Percentiles rank a stretch among this genome's conserved stretches.
phyloP scores from a whole-genome alignment of 2,797 vertebrate species.

The Phataginus tricuspis region DNA sequence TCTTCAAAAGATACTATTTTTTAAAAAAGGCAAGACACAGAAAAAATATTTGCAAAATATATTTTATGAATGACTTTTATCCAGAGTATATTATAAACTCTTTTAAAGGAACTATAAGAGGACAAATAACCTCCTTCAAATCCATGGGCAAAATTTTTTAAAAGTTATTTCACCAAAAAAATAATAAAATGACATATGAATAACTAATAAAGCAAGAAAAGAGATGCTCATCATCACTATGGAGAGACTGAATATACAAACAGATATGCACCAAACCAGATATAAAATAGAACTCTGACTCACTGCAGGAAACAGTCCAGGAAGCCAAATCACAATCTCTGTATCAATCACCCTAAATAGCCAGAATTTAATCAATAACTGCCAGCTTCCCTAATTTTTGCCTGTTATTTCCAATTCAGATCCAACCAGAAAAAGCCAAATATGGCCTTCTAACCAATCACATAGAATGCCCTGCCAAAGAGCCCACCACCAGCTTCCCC shows the following conservation, averaged over 20 bases:
- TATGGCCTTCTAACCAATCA: neutral
- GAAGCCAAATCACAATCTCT: neutral
- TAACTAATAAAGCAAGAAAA: neutral
- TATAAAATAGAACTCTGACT: neutral
- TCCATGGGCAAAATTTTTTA: neutral
- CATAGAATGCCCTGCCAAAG: neutral
- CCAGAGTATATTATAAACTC: neutral
- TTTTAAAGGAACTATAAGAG: neutral
- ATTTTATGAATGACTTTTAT: neutral
- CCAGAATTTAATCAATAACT: neutral
- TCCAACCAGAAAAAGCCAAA: neutral
- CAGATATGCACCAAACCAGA: neutral
- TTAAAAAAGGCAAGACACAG: neutral
- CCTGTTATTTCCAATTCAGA: neutral
- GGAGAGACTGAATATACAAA: neutral
- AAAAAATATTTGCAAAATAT: neutral
- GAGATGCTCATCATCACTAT: neutral
- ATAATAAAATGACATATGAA: neutral
- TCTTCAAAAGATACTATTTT: neutral
- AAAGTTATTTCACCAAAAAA: neutral
- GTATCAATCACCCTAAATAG: neutral
- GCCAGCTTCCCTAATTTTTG: neutral
- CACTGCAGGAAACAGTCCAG: neutral
- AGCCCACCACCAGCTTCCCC: neutral
- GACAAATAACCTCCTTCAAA: neutral